Conservation (phyloP, 2,113 vertebrate genomes). For the Maccullochella peelii region DNA sequence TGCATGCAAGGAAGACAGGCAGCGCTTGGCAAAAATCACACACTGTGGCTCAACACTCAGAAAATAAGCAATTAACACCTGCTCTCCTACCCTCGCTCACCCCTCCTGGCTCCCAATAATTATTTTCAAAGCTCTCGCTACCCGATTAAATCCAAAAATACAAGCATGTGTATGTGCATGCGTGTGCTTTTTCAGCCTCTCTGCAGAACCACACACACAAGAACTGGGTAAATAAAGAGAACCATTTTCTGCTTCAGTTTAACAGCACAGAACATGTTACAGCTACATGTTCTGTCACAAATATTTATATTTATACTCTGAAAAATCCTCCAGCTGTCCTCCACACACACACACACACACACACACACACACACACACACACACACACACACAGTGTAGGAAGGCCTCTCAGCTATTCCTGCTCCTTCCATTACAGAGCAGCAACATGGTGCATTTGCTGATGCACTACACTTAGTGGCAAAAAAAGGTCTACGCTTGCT, state of each 20-base stretch:
- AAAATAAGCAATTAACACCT: constrained; percentile 74
- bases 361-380: constrained; percentile 10
- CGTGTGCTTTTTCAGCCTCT: background rate
- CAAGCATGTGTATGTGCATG: background rate
- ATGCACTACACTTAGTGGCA: constrained; percentile 36
- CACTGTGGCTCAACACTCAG: constrained; percentile 31
- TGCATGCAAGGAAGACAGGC: constrained; percentile 48
- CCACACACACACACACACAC: background rate
- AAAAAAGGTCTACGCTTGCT: background rate
- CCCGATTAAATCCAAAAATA: constrained; percentile 44
- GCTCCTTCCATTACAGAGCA: constrained; percentile 54
- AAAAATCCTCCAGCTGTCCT: background rate
- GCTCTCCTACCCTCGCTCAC: constrained; percentile 38
- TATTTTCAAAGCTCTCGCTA: constrained; percentile 36
- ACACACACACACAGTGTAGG: background rate
- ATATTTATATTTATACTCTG: constrained; percentile 41
- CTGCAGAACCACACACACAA: background rate
- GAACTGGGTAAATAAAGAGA: background rate
- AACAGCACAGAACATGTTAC: constrained; percentile 6
- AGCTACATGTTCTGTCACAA: background rate
- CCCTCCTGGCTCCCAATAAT: constrained; percentile 45
- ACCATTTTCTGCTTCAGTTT: background rate
- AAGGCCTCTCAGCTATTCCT: constrained; percentile 46
- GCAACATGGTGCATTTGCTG: constrained; percentile 43
- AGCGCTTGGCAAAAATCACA: constrained; percentile 41